phyloP scores from a whole-genome alignment of 35 echinoderm and acorn worm species.

The Amphiura filiformis region DNA sequence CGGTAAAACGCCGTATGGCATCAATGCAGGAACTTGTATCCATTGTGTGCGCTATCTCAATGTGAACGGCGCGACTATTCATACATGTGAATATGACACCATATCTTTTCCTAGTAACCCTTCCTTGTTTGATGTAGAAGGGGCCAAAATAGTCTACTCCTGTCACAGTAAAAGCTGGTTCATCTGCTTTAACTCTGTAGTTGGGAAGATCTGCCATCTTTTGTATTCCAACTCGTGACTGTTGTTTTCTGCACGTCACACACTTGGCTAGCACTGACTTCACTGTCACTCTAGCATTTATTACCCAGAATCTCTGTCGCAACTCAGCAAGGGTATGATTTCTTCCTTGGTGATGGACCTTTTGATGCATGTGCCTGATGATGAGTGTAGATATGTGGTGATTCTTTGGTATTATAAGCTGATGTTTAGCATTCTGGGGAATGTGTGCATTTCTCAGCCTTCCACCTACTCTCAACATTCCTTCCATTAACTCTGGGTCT shows the following conservation, averaged over 20 bases:
- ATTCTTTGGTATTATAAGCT: slow-evolving; percentile 28
- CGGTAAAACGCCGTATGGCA: slow-evolving; percentile 33
- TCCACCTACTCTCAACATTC: slow-evolving; percentile 49
- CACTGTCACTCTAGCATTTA: slow-evolving; percentile 25
- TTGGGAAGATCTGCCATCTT: slow-evolving; percentile 71
- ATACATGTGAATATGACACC: slow-evolving; percentile 65
- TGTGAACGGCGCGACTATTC: slow-evolving; percentile 42
- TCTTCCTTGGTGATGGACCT: slow-evolving; percentile 24
- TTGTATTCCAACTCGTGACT: slow-evolving; percentile 17
- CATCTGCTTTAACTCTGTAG: slow-evolving; percentile 42
- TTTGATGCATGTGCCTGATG: slow-evolving; percentile 29
- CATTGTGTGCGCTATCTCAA: slow-evolving; percentile 40
- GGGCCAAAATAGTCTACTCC: slow-evolving; percentile 73
- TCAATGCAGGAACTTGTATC: slow-evolving; percentile 54
- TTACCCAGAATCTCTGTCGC: slow-evolving; percentile 41
- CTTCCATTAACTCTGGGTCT: neutral
- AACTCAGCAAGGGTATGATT: slow-evolving; percentile 32
- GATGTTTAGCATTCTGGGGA: slow-evolving; percentile 40
- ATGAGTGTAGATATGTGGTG: slow-evolving; percentile 32
- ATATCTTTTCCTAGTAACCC: slow-evolving; percentile 46
- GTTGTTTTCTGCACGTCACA: slow-evolving; percentile 34
- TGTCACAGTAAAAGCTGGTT: slow-evolving; percentile 44
- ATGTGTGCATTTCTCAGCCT: slow-evolving; percentile 31
- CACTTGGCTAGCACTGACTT: slow-evolving; percentile 21
- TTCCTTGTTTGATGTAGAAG: slow-evolving; percentile 46